These are phyloP conservation scores for Propithecus perrieri DNA, from an alignment of 2,797 vertebrate species.

Conservation along the genomic window DNA sequence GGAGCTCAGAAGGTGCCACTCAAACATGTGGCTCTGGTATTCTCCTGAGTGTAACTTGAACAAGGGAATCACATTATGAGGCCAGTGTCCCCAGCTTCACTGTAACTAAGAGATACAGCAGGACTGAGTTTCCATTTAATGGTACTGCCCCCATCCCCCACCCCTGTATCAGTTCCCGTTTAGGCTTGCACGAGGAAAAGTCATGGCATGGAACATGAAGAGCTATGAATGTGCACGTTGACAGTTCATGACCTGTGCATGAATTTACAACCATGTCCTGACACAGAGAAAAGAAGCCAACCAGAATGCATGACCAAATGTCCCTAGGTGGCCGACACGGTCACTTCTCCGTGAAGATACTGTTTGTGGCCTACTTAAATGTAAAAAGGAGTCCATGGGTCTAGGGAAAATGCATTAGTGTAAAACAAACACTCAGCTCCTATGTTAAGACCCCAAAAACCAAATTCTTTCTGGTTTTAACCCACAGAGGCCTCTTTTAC, in stretches of 20 bases:
- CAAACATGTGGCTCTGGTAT: slow-evolving; percentile 42
- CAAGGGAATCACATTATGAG: background rate
- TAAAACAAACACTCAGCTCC: background rate
- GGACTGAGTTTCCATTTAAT: slow-evolving; percentile 40
- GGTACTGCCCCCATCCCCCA: background rate
- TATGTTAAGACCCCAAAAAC: background rate
- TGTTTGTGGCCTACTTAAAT: background rate
- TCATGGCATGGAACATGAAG: background rate
- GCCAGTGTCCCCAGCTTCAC: background rate
- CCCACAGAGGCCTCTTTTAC: background rate
- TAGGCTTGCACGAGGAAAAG: background rate
- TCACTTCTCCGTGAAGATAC: background rate
- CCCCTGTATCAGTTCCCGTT: background rate
- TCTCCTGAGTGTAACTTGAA: background rate
- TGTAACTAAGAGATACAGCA: slow-evolving; percentile 21
- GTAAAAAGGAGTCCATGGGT: background rate
- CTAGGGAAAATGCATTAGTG: background rate
- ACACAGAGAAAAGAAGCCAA: background rate
- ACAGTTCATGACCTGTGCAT: background rate
- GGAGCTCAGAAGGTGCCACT: slow-evolving; percentile 32
- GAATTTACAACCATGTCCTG: slow-evolving; percentile 51
- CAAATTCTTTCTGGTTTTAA: slow-evolving; percentile 42
- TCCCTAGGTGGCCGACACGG: background rate
- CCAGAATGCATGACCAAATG: background rate
- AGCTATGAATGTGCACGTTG: background rate